Evolutionary conservation across 1,140 invertebrate species (phyloP).

Genomic region (Drosophila sp.): DNA sequence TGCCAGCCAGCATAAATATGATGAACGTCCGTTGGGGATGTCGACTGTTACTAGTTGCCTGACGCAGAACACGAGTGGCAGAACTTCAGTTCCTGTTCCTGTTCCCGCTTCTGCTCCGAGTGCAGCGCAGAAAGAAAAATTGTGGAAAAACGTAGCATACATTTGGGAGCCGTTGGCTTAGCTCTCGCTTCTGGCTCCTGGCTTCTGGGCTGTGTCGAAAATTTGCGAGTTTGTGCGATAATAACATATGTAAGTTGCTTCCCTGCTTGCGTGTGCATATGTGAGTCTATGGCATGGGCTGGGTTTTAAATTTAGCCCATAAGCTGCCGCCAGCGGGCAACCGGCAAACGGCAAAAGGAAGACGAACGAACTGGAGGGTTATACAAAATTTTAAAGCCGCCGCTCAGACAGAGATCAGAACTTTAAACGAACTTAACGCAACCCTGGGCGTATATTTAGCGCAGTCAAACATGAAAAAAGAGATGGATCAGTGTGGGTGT

Average conservation of each 20-base stretch:
- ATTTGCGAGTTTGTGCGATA: constrained; percentile 79
- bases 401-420: constrained; percentile 61
- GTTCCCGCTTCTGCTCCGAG: not conserved
- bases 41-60: constrained; percentile 36
- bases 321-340: constrained; percentile 38
- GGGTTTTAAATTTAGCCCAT: constrained; percentile 72
- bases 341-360: no score
- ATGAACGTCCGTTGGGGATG: constrained; percentile 65
- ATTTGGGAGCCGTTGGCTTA: constrained; percentile 68
- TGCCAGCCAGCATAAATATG: constrained; percentile 63
- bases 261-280: constrained; percentile 26
- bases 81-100: not conserved
- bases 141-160: constrained; percentile 73
- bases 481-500: constrained; percentile 12
- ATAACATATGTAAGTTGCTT: constrained; percentile 79
- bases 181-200: constrained; percentile 9
- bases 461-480: constrained; percentile 53
- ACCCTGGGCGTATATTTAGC: constrained; percentile 57
- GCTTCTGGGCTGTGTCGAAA: constrained; percentile 56
- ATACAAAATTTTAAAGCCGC: constrained; percentile 59
- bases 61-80: constrained; percentile 10
- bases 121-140: constrained; percentile 53
- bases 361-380: not conserved
- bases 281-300: constrained; percentile 38
- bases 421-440: constrained; percentile 71